phyloP scores from a whole-genome alignment of 2,113 vertebrate genomes.

The Chlorodrepanis virens region DNA sequence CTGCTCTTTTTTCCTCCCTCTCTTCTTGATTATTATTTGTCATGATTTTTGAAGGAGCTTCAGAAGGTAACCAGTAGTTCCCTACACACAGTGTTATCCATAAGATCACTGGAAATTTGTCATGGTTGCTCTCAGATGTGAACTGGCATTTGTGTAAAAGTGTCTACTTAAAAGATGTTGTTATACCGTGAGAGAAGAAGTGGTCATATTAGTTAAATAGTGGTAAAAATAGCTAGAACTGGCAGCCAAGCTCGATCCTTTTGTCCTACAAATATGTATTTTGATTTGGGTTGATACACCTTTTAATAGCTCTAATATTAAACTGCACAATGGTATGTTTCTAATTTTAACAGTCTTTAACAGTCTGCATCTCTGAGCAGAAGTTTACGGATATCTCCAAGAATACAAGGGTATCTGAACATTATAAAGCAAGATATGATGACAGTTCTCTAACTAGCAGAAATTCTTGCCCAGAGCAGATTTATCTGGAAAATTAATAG shows the following conservation, averaged over 20 bases:
- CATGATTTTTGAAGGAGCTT: not conserved
- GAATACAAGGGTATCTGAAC: not conserved
- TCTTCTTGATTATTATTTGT: not conserved
- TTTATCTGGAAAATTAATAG: not conserved
- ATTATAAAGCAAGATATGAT: not conserved
- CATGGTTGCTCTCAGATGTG: not conserved
- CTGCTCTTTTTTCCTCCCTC: accelerated
- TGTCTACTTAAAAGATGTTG: accelerated
- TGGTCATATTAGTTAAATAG: not conserved
- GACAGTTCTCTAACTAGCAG: not conserved
- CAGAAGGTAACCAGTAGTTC: not conserved
- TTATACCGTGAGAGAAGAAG: not conserved
- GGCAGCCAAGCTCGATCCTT: not conserved
- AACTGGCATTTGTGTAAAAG: not conserved
- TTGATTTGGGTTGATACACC: not conserved
- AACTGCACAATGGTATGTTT: not conserved
- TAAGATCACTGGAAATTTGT: not conserved
- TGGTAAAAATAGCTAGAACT: not conserved
- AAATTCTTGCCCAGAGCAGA: not conserved
- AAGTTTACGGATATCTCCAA: not conserved
- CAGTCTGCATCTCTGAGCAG: not conserved
- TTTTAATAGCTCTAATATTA: not conserved
- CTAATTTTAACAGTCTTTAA: not conserved
- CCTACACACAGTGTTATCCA: not conserved
- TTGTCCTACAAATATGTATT: not conserved